A percentile compares a stretch with the other conserved stretches of the same genome.
Conservation (phyloP, 2,888 invertebrate genomes). For the Abrostola triplasia region DNA sequence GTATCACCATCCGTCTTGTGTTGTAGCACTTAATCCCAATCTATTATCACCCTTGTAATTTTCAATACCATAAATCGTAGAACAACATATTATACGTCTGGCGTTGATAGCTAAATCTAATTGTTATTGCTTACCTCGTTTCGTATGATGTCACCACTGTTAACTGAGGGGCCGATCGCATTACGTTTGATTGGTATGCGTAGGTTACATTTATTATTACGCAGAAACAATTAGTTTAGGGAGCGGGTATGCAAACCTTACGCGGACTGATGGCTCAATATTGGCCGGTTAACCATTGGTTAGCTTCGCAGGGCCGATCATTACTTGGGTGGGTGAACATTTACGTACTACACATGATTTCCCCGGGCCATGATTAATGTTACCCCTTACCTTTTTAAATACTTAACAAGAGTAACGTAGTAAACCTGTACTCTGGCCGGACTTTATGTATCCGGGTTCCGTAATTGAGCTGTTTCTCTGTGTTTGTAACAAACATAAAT, state of each 20-base stretch:
- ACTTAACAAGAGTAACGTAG: constrained; percentile 38
- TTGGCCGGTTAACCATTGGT: constrained; percentile 43
- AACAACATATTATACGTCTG: constrained; percentile 46
- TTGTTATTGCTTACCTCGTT: constrained; percentile 53
- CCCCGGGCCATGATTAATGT: constrained; percentile 36
- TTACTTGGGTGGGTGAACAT: constrained; percentile 49
- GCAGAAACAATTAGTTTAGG: constrained; percentile 52
- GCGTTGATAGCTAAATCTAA: constrained; percentile 54
- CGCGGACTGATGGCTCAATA: constrained; percentile 34
- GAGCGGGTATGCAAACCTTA: constrained; percentile 31
- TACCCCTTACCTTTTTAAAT: constrained; percentile 45
- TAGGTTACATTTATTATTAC: constrained; percentile 48
- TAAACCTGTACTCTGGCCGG: constrained; percentile 25
- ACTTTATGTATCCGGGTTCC: constrained; percentile 34
- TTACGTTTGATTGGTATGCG: constrained; percentile 47
- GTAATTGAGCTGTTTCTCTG: constrained; percentile 26
- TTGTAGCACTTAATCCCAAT: constrained; percentile 33
- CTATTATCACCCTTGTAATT: constrained; percentile 53
- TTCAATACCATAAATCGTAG: constrained; percentile 56
- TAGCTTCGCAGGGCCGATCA: constrained; percentile 10
- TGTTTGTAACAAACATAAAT: constrained; percentile 26
- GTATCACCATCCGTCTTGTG: constrained; percentile 32
- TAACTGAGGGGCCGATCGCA: constrained; percentile 40
- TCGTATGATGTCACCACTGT: constrained; percentile 39
- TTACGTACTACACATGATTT: constrained; percentile 42